Evolutionary conservation across 2,113 vertebrate species (phyloP).

Genomic region (Clarias gariepinus): DNA sequence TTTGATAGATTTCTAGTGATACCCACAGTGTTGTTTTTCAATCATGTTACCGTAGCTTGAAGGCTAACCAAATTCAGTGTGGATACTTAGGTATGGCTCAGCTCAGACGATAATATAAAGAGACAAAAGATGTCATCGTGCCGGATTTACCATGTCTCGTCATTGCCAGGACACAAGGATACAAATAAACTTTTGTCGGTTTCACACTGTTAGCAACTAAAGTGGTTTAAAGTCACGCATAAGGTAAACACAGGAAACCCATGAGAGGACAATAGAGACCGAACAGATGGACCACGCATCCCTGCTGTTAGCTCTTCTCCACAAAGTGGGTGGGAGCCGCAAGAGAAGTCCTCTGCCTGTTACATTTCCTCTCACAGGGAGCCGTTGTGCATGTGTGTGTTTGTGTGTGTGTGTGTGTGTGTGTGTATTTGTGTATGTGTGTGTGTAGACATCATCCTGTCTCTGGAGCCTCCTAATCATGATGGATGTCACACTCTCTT

Average conservation of each 20-base stretch:
- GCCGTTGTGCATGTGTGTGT: conserved; percentile 22
- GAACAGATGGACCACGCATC: conserved; percentile 47
- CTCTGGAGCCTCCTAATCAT: conserved; percentile 53
- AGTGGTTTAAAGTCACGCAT: conserved; percentile 21
- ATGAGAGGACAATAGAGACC: conserved; percentile 24
- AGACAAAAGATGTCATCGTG: background rate
- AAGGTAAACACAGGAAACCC: conserved; percentile 41
- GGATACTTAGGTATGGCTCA: background rate
- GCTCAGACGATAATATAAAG: background rate
- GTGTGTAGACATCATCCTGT: conserved; percentile 28
- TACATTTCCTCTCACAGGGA: conserved; percentile 32
- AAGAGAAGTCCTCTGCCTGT: conserved; percentile 28
- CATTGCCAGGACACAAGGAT: background rate
- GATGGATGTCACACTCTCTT: conserved; percentile 52
- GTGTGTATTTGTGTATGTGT: conserved; percentile 27
- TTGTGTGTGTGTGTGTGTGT: conserved; percentile 31
- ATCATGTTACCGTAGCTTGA: background rate
- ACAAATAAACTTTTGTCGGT: conserved; percentile 16
- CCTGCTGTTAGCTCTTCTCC: conserved; percentile 34
- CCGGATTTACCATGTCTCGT: background rate
- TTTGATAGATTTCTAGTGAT: background rate
- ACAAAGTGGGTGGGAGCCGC: conserved; percentile 12
- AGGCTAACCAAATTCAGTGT: background rate
- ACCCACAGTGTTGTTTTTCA: background rate
- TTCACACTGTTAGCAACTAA: conserved; percentile 47